Percentiles rank a stretch among this genome's conserved stretches.
Conservation (phyloP, 2,888 invertebrate genomes). For the Apodemia hepburni region DNA sequence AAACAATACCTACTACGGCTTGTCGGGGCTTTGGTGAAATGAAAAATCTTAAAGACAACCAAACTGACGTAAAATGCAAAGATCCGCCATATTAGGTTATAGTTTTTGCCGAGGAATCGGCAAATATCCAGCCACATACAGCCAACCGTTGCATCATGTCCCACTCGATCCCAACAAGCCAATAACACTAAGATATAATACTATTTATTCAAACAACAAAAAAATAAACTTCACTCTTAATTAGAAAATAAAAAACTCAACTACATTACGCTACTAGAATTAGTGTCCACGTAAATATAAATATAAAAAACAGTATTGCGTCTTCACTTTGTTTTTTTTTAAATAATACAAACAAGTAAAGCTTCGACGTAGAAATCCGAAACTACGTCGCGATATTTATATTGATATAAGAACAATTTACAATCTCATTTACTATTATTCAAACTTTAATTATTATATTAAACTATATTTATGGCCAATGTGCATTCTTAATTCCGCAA, state of each 20-base stretch:
- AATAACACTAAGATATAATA: constrained; percentile 46
- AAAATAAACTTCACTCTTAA: constrained; percentile 53
- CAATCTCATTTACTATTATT: constrained; percentile 35
- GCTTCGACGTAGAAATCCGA: constrained; percentile 54
- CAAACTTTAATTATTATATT: constrained; percentile 36
- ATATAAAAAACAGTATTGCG: constrained; percentile 53
- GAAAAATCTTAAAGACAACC: constrained; percentile 21
- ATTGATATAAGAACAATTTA: constrained; percentile 32
- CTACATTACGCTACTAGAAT: constrained; percentile 47
- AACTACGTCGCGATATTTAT: constrained; percentile 42
- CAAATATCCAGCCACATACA: neutral
- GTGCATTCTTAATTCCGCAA: constrained; percentile 56
- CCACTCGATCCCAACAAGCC: constrained; percentile 40
- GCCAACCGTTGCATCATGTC: constrained; percentile 6
- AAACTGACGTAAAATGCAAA: neutral
- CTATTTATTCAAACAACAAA: constrained; percentile 54
- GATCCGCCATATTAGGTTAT: neutral
- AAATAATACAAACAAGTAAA: constrained; percentile 43
- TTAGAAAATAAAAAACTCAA: constrained; percentile 46
- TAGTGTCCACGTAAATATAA: constrained; percentile 53
- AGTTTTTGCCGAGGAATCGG: neutral
- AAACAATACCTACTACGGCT: constrained; percentile 63
- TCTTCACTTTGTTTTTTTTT: constrained; percentile 37
- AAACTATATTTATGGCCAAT: constrained; percentile 60
- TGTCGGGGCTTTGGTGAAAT: constrained; percentile 33